A percentile compares a stretch with the other conserved stretches of the same genome.
Evolutionary conservation across 2,113 vertebrate genomes (phyloP).

Genomic region (Lagopus muta): DNA sequence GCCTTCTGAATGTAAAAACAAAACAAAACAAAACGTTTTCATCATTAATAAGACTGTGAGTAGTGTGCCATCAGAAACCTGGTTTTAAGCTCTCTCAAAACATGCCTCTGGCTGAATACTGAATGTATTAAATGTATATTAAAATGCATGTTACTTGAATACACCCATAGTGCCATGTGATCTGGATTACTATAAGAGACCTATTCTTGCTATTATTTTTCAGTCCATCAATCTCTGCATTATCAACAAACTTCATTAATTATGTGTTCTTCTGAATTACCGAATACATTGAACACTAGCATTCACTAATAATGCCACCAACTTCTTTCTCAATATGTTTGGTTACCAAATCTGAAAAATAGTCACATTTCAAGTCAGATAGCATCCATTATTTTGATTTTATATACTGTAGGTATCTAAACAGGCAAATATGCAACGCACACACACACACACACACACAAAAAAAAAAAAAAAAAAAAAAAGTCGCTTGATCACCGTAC

Average conservation of each 20-base stretch:
- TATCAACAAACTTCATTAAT: background rate
- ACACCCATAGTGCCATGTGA: background rate
- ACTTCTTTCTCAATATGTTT: background rate
- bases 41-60: conserved; percentile 31
- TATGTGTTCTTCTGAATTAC: background rate
- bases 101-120: conserved; percentile 59
- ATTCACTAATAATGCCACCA: background rate
- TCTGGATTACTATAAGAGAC: background rate
- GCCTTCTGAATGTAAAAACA: background rate
- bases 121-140: conserved; percentile 45
- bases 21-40: background rate
- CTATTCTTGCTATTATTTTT: background rate
- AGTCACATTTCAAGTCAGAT: background rate
- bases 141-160: conserved; percentile 40
- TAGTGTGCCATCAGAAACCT: conserved; percentile 18
- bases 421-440: background rate
- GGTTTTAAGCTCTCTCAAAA: conserved; percentile 32
- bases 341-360: background rate
- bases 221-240: background rate
- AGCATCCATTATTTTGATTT: background rate
- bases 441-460: no score
- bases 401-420: background rate
- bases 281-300: background rate
- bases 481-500: background rate
- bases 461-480: background rate